Percentiles rank a stretch among this genome's conserved stretches.
phyloP scores from a whole-genome alignment of 2,113 vertebrate genomes.

The Miniopterus natalensis region DNA sequence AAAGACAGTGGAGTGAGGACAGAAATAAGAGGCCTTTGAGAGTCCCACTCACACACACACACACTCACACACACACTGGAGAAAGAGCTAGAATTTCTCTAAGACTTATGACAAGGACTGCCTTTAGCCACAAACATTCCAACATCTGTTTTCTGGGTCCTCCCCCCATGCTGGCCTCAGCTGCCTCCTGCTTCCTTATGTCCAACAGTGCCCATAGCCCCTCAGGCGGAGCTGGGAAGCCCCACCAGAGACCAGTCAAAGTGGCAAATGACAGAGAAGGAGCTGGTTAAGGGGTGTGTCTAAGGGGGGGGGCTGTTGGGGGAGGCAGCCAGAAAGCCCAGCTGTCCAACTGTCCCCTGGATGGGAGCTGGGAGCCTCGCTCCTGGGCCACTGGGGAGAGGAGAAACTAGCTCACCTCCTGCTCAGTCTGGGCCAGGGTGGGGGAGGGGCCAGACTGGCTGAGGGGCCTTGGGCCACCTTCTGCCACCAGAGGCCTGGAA shows the following conservation, averaged over 20 bases:
- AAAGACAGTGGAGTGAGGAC: neutral
- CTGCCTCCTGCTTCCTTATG: neutral
- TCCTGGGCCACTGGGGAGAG: neutral
- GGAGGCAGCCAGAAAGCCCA: neutral
- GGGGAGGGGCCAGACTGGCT: neutral
- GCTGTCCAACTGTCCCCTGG: neutral
- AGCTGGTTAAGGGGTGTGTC: conserved; percentile 47
- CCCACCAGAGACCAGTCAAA: conserved; percentile 22
- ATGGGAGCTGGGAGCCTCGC: neutral
- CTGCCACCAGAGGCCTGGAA: conserved; percentile 74
- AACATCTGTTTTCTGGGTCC: conserved; percentile 45
- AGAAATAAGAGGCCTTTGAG: conserved; percentile 16
- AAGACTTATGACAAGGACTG: conserved; percentile 64
- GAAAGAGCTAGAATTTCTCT: conserved; percentile 39
- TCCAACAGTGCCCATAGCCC: neutral
- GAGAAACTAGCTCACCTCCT: neutral
- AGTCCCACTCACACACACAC: neutral
- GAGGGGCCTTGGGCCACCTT: conserved; percentile 63
- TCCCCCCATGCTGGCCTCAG: neutral
- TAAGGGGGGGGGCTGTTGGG: neutral
- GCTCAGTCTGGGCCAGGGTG: neutral
- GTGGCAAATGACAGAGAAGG: conserved; percentile 40
- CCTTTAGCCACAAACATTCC: conserved; percentile 54
- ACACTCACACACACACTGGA: neutral
- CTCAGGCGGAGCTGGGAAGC: neutral